Evolutionary conservation across 2,113 vertebrate species (phyloP), one percentile per base, ranked within the genome.

Genomic region (Seriola rivoliana): DNA sequence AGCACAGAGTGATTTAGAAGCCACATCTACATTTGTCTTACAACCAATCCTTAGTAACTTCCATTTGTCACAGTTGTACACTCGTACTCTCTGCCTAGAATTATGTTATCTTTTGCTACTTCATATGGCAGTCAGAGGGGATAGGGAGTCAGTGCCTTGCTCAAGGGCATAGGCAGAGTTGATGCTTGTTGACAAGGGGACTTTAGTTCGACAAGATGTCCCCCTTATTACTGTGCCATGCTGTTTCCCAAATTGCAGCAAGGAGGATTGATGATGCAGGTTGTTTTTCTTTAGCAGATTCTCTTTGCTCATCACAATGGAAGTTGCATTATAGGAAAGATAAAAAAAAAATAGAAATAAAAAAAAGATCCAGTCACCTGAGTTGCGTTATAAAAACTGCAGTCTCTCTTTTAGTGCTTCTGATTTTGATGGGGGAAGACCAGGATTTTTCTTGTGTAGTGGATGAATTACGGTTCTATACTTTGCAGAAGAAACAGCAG

Each of bases 401-500:
- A 25, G 2, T 29, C n/a, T 23, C 44, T 66, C 21, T 55, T 6
- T 58, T 8, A 57, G 21, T 54, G 25, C 17, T 29, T 52, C 1
- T 36, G 1, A 36, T 46, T 58, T 60, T 23, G 25, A 52, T 52
- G 36, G 13, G 71, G 42, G 21, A 67, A 19, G 13, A 55, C 73
- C n/a, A 19, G 12, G 21, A 14, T 60, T 75, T 75, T 55, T 67
- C 60, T 67, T 46, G 32, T 38, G 48, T 34, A 14, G 58, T 50
- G 55, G 25, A 21, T 38, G 48, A 34, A 19, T 25, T 63, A 29
- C 0, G 0, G 11, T 40, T 55, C 9, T 8, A 3, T 64, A 25
- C 69, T 19, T 82, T 71, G 25, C 50, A 65, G 34, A 60, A 78
- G 44, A 76, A 65, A 38, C 69, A 17, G 48, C 34, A 48, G 44